phyloP scores from a whole-genome alignment of 2,888 invertebrate genomes.

The Drosophila subsilvestris region DNA sequence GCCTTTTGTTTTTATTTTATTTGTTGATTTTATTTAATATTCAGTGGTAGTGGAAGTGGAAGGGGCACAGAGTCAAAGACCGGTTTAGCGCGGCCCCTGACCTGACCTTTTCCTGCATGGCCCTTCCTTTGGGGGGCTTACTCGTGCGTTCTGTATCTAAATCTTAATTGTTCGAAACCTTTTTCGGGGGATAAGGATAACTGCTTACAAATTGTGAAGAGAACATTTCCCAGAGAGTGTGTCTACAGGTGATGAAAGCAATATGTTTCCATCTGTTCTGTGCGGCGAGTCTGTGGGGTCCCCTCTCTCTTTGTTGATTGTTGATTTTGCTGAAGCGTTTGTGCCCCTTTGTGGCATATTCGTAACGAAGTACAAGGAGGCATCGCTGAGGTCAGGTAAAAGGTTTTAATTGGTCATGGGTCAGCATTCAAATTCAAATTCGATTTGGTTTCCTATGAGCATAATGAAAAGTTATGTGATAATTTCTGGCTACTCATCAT shows the following conservation, averaged over 20 bases:
- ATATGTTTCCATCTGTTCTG: constrained; percentile 54
- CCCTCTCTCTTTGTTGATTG: background rate
- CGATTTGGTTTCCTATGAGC: constrained; percentile 22
- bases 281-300: constrained; percentile 19
- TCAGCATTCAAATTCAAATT: constrained; percentile 16
- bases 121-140: constrained; percentile 45
- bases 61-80: constrained; percentile 6
- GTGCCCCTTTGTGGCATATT: constrained; percentile 31
- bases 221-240: constrained; percentile 16
- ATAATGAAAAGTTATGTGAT: constrained; percentile 62
- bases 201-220: constrained; percentile 56
- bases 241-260: constrained; percentile 66
- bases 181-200: constrained; percentile 53
- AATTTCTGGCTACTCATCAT: constrained; percentile 67
- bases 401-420: constrained; percentile 66
- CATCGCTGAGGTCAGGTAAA: constrained; percentile 61
- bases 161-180: constrained; percentile 59
- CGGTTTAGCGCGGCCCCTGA: constrained; percentile 40
- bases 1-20: constrained; percentile 17
- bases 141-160: constrained; percentile 60
- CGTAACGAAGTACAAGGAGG: background rate
- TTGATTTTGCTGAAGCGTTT: constrained; percentile 32
- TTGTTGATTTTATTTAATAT: background rate
- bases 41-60: background rate
- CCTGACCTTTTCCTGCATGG: constrained; percentile 54